phyloP scores from a whole-genome alignment of 2,888 invertebrate species.

The Lycia hirtaria region DNA sequence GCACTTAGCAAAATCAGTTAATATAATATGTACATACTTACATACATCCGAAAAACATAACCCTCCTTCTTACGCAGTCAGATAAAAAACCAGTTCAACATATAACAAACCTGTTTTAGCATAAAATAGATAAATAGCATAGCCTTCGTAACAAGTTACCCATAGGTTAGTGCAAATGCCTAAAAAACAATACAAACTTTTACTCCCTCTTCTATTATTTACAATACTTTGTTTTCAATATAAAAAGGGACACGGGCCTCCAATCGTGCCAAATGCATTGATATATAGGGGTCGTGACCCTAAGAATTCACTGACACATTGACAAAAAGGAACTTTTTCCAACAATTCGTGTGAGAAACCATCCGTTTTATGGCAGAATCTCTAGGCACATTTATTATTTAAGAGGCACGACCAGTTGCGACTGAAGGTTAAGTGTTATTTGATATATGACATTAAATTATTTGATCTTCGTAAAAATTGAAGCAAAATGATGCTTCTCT shows the following conservation, averaged over 20 bases:
- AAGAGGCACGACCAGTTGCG: conserved; percentile 11
- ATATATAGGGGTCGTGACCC: conserved; percentile 48
- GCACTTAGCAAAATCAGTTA: too few relatives aligned
- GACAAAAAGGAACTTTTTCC: conserved; percentile 38
- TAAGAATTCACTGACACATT: conserved; percentile 34
- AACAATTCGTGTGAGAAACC: conserved; percentile 37
- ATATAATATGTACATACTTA: too few relatives aligned
- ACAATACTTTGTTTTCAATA: conserved; percentile 42
- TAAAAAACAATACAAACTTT: conserved; percentile 32
- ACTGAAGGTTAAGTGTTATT: conserved; percentile 7
- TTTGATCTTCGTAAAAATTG: conserved; percentile 5
- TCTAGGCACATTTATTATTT: conserved; percentile 38
- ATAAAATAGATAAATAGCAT: too few relatives aligned
- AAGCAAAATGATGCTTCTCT: not conserved
- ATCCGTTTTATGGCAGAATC: conserved; percentile 35
- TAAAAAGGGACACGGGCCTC: conserved; percentile 38
- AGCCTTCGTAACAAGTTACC: too few relatives aligned
- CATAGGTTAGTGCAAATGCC: too few relatives aligned
- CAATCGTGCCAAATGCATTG: conserved; percentile 48
- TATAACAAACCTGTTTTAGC: too few relatives aligned
- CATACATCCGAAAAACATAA: too few relatives aligned
- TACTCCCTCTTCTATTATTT: conserved; percentile 44
- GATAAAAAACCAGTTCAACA: too few relatives aligned
- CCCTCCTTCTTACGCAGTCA: too few relatives aligned
- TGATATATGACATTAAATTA: conserved; percentile 10